Evolutionary conservation across 2,888 invertebrate species (phyloP), one percentile per base, ranked within the genome.

Genomic region (Bombylius major): DNA sequence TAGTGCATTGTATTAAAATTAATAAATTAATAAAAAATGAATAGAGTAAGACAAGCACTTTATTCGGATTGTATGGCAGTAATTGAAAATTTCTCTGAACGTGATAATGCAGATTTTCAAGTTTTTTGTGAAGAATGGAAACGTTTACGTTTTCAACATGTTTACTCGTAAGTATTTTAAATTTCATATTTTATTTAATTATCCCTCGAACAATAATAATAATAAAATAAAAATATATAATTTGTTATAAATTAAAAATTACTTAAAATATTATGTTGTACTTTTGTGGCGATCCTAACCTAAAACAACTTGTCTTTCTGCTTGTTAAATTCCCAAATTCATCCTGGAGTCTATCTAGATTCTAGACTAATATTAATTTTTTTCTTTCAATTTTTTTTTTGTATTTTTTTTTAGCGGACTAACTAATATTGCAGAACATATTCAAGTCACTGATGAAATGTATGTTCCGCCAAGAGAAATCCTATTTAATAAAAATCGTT

Each of bases 41-140:
- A 56, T 32, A 39, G 45, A n/a, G 13, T 53, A 33, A 49, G 45
- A 36, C 33, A 33, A 9, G 52, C 58, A 8, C 46, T 58, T 48
- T 31, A 9, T 5, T 7, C 33, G 3, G 58, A 58, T 54, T 56
- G 53, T 23, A 51, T 33, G 34, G 32, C 11, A 12, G n/a, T 58
- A 31, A 50, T 58, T 7, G 48, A 58, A 8, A 48, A 33, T 13
- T 58, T 58, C 46, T 39, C 51, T 12, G 50, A 45, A 13, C 36
- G 42, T 7, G 36, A 31, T 4, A 51, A 34, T 34, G 6, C 34
- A 5, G 42, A 56, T 5, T 58, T 56, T 56, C 23, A 13, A 32
- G 23, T 6, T 5, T 58, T 58, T 34, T 58, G 56, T 47, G 42
- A 48, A n/a, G 56, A 52, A 34, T 58, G 58, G 58, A 56, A 58